These are phyloP conservation scores for Zaprionus bogoriensis DNA, from an alignment of 2,888 invertebrate genomes.

Conservation along the genomic window DNA sequence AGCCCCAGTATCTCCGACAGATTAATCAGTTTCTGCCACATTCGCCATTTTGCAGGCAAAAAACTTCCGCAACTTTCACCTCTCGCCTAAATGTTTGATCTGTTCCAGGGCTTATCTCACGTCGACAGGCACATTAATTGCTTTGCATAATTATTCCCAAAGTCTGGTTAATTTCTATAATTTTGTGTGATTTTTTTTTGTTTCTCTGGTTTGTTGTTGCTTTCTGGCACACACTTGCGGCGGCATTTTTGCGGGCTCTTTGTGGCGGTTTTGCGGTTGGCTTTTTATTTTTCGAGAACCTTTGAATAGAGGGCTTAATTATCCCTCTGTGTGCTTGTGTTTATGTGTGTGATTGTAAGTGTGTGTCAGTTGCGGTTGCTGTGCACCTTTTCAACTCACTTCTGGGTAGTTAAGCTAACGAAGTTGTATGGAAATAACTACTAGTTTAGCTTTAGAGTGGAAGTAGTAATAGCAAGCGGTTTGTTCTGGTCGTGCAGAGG, in stretches of 20 bases:
- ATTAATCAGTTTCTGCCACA: slow-evolving; percentile 15
- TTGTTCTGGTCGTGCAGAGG: too few species aligned
- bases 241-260: slow-evolving; percentile 10
- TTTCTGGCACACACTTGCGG: neutral
- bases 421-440: neutral
- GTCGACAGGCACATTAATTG: slow-evolving; percentile 20
- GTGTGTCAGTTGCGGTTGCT: neutral
- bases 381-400: neutral
- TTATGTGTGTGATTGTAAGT: neutral
- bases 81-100: slow-evolving; percentile 24
- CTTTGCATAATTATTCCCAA: slow-evolving; percentile 32
- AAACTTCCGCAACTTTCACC: neutral
- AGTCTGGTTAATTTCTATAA: slow-evolving; percentile 27
- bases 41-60: neutral
- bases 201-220: slow-evolving; percentile 1
- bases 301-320: slow-evolving; percentile 17
- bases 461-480: neutral
- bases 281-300: slow-evolving; percentile 1
- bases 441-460: neutral
- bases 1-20: neutral
- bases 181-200: slow-evolving; percentile 3
- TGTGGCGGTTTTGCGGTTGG: slow-evolving; percentile 33
- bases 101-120: neutral
- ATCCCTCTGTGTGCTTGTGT: neutral
- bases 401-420: slow-evolving; percentile 10